These are phyloP conservation scores for Enteromius argenteus DNA, from an alignment of 2,797 vertebrate species.

Conservation along the genomic window DNA sequence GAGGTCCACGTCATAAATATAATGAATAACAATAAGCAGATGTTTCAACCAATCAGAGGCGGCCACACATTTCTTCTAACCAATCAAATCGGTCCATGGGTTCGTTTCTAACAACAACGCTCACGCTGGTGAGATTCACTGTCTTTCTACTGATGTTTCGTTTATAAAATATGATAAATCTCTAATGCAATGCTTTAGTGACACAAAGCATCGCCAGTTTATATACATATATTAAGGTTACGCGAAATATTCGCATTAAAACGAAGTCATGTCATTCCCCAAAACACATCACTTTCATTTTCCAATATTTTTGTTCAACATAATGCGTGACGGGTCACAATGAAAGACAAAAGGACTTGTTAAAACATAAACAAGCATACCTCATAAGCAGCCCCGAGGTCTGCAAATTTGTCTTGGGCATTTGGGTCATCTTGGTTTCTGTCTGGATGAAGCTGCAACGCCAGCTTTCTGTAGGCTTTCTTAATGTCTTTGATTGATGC, in stretches of 20 bases:
- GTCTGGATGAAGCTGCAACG: conserved; percentile 95
- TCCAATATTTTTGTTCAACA: not conserved
- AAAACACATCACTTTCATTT: not conserved
- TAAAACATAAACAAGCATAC: conserved; percentile 69
- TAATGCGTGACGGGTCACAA: not conserved
- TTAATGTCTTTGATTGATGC: conserved; percentile 96
- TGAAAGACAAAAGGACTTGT: not conserved
- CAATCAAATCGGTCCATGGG: conserved; percentile 69
- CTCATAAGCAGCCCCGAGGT: conserved; percentile 97
- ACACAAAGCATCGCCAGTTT: not conserved
- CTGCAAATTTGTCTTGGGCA: conserved; percentile 96
- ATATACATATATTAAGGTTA: not conserved
- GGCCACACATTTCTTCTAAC: conserved; percentile 78
- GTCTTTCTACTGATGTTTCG: not conserved
- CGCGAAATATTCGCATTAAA: not conserved
- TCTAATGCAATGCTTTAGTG: not conserved
- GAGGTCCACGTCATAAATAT: conserved; percentile 65
- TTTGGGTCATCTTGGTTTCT: conserved; percentile 93
- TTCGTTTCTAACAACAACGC: conserved; percentile 71
- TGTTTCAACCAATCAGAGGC: conserved; percentile 75
- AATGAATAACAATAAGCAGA: conserved; percentile 4
- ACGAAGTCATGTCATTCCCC: not conserved
- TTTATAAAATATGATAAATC: not conserved
- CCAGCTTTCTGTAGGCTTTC: conserved; percentile 97
- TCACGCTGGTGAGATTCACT: conserved; percentile 5